Conservation (phyloP, 2,113 vertebrate genomes). For the Cochlearius cochlearius region DNA sequence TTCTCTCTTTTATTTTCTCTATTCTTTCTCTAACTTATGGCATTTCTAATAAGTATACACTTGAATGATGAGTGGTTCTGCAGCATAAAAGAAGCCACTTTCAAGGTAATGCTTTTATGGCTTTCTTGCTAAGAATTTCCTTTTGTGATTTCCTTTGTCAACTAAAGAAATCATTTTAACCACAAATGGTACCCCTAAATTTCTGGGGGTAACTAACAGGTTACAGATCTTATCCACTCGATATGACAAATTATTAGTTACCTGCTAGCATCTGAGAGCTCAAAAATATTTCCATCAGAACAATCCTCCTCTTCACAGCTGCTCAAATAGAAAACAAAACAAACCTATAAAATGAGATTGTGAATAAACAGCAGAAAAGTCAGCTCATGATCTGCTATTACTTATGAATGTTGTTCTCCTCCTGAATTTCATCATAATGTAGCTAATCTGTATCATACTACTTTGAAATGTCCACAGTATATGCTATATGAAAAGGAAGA, state of each 20-base stretch:
- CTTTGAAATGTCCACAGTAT: neutral
- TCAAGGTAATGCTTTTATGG: neutral
- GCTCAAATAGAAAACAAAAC: slow-evolving; percentile 30
- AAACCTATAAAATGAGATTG: neutral
- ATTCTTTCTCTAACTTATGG: neutral
- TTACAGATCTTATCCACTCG: slow-evolving; percentile 6
- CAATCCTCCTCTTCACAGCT: slow-evolving; percentile 5
- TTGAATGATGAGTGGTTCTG: neutral
- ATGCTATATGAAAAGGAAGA: neutral
- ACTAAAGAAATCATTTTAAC: neutral
- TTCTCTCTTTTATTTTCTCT: neutral
- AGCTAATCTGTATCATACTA: neutral
- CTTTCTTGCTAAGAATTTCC: neutral
- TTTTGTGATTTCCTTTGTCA: neutral
- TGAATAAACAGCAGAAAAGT: slow-evolving; percentile 16
- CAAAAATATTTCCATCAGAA: slow-evolving; percentile 15
- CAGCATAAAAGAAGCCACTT: neutral
- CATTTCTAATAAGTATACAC: slow-evolving; percentile 3
- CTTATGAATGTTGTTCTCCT: neutral
- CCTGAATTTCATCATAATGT: neutral
- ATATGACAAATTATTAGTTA: slow-evolving; percentile 13
- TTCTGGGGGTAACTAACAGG: neutral
- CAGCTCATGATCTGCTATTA: neutral
- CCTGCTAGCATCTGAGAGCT: neutral
- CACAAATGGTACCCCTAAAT: neutral